Conservation (phyloP, 64 coral and sea anemone species). For the Cladopsammia gracilis region DNA sequence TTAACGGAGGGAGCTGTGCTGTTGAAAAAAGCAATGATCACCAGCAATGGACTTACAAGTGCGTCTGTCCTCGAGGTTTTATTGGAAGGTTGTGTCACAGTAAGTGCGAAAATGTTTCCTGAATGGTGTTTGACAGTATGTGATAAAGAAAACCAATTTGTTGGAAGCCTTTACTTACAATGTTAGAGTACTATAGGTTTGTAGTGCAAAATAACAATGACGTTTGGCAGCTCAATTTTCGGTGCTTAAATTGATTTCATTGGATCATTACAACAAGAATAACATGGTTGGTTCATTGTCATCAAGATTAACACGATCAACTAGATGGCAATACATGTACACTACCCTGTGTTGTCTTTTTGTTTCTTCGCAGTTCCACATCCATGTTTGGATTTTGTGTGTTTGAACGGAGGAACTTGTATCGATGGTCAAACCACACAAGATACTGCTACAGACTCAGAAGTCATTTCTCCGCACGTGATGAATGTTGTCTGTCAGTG, state of each 20-base stretch:
- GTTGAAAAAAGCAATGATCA: not conserved
- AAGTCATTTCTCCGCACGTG: not conserved
- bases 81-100: slow-evolving; percentile 41
- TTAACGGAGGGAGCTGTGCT: slow-evolving; percentile 53
- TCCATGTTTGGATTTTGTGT: slow-evolving; percentile 3
- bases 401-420: slow-evolving; percentile 9
- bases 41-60: slow-evolving; percentile 9
- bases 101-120: not conserved
- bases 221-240: no score
- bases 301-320: no score
- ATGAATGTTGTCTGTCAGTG: slow-evolving; percentile 81
- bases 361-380: not conserved
- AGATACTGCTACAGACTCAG: not conserved
- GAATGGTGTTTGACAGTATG: no score
- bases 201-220: no score
- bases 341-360: not conserved
- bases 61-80: slow-evolving; percentile 26
- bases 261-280: no score
- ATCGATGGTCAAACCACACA: not conserved
- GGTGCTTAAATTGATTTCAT: no score
- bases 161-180: no score
- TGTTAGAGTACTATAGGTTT: no score
- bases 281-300: no score
- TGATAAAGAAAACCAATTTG: no score
- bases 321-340: no score